Evolutionary conservation across 2,113 vertebrate species (phyloP).

Genomic region (Boulengeromyrus knoepffleri): DNA sequence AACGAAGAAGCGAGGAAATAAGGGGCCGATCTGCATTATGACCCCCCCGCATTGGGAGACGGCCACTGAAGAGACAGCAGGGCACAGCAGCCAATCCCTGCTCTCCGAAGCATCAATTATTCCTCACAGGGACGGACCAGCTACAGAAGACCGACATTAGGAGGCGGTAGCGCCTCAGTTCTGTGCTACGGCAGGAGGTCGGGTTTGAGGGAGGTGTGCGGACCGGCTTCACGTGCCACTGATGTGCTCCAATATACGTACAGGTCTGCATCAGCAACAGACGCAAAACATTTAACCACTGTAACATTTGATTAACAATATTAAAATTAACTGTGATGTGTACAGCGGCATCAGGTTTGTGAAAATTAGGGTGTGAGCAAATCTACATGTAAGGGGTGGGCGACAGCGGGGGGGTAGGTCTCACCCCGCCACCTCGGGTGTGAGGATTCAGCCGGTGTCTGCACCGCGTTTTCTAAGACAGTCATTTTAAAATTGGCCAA

Average conservation of each 20-base stretch:
- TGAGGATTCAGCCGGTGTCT: background rate
- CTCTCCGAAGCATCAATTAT: constrained; percentile 30
- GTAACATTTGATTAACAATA: background rate
- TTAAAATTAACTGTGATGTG: background rate
- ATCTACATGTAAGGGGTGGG: background rate
- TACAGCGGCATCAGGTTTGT: background rate
- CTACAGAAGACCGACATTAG: constrained; percentile 34
- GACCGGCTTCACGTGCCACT: background rate
- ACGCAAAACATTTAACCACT: background rate
- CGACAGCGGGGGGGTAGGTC: background rate
- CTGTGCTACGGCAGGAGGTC: background rate
- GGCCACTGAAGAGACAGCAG: background rate
- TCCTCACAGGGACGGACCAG: constrained; percentile 27
- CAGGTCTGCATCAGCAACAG: background rate
- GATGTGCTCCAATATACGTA: background rate
- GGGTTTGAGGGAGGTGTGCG: too few species aligned
- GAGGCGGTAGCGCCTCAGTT: background rate
- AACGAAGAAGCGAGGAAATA: background rate
- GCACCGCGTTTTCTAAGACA: background rate
- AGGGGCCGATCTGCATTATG: background rate
- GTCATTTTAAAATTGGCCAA: background rate
- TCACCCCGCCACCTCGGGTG: background rate
- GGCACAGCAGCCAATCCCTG: background rate
- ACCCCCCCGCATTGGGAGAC: background rate
- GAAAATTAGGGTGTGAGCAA: background rate